Conservation (phyloP, 2,888 invertebrate genomes). For the Volucella inanis region DNA sequence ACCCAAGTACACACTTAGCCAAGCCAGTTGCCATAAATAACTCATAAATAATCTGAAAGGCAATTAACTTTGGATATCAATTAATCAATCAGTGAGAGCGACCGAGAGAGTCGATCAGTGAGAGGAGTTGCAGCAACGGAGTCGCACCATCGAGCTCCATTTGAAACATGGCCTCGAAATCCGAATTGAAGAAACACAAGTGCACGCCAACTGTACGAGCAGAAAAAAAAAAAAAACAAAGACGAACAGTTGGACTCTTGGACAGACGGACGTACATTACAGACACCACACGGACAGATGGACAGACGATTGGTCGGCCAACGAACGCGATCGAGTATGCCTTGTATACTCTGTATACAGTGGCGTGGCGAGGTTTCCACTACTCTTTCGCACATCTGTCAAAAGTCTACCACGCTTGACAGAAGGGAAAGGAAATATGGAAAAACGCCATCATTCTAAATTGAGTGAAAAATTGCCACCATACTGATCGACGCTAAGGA, state of each 20-base stretch:
- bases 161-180: slow-evolving; percentile 73
- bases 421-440: slow-evolving; percentile 32
- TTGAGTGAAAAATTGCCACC: slow-evolving; percentile 74
- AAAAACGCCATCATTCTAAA: slow-evolving; percentile 73
- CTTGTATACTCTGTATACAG: slow-evolving; percentile 33
- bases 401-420: slow-evolving; percentile 10
- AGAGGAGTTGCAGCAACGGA: slow-evolving; percentile 46
- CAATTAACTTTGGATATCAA: slow-evolving; percentile 80
- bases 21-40: slow-evolving; percentile 75
- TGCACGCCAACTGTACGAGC: slow-evolving; percentile 54
- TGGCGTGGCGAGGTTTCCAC: slow-evolving; percentile 67
- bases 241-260: slow-evolving; percentile 23
- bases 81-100: slow-evolving; percentile 79
- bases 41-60: slow-evolving; percentile 79
- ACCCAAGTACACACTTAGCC: slow-evolving; percentile 31
- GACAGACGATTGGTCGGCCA: slow-evolving; percentile 69
- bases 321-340: slow-evolving; percentile 8
- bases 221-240: neutral
- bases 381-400: slow-evolving; percentile 65
- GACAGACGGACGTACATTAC: slow-evolving; percentile 48
- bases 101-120: slow-evolving; percentile 72
- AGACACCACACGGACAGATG: slow-evolving; percentile 62
- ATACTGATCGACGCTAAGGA: slow-evolving; percentile 72
- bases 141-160: slow-evolving; percentile 31
- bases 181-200: slow-evolving; percentile 56